Conservation (phyloP, 1,140 invertebrate species). For the Aphelinus certus region DNA sequence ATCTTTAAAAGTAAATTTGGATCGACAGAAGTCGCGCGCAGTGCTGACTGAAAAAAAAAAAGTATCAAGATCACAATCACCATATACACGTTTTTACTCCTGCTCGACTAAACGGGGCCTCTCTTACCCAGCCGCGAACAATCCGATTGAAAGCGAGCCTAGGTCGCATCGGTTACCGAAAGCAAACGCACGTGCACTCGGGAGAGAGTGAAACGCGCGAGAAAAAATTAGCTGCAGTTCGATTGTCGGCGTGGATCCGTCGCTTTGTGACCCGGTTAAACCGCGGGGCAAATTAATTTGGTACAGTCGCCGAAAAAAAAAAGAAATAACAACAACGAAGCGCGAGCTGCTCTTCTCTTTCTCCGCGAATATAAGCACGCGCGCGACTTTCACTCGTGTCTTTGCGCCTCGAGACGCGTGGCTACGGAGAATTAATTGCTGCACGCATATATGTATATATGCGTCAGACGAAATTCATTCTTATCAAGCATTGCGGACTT, state of each 20-base stretch:
- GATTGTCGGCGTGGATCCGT: constrained; percentile 10
- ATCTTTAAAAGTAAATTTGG: too few relatives aligned
- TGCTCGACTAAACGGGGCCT: too few relatives aligned
- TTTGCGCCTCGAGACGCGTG: background rate
- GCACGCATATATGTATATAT: too few relatives aligned
- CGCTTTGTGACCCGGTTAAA: constrained; percentile 10
- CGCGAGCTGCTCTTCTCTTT: background rate
- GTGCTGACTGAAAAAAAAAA: too few relatives aligned
- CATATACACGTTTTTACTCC: too few relatives aligned
- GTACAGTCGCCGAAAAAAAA: constrained; percentile 1
- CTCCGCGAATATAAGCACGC: background rate
- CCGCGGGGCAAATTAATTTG: constrained; percentile 7
- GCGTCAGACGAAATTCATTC: too few relatives aligned
- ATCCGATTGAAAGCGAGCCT: too few relatives aligned
- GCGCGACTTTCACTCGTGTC: constrained; percentile 19
- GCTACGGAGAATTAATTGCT: background rate
- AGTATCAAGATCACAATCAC: too few relatives aligned
- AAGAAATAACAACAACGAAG: background rate
- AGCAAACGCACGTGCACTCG: background rate
- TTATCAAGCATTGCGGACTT: too few relatives aligned
- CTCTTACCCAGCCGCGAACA: too few relatives aligned
- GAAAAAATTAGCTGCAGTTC: background rate
- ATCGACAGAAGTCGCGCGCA: too few relatives aligned
- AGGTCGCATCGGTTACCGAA: too few relatives aligned
- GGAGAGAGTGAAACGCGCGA: background rate